Evolutionary conservation across 2,113 vertebrate species (phyloP), one percentile per base, ranked within the genome.

Genomic region (Oncorhynchus nerka): DNA sequence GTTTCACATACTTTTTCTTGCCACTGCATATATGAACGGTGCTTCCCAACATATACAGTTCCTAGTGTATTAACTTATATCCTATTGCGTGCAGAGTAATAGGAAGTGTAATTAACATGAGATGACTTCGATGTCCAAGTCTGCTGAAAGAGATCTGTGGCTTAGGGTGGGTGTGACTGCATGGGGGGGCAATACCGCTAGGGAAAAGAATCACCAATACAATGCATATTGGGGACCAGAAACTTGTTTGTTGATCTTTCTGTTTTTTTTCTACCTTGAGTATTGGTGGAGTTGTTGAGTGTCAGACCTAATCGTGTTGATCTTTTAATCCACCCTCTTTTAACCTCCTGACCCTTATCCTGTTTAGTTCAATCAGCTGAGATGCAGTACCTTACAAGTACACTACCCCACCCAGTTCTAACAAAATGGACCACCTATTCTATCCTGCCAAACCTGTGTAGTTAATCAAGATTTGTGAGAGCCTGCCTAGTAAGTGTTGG

Each of bases 21-120:
- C 34, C 34, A 34, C 34, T 34, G 6, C 8, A 67, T 67, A 26
- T 22, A 71, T 26, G 11, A 45, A 24, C 11, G 39, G 69, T 32
- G 5, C 74, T 22, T 78, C 73, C 51, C 59, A 66, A 24, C 64
- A 49, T 79, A 24, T 28, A 79, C 64, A 76, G 72, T 66, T 55
- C 51, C 51, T 16, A 55, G 51, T 75, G 74, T 45, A 64, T 75
- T 32, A 57, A 19, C 55, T 24, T 75, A 30, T 70, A 71, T 81
- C 74, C 70, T 70, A 48, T 80, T 79, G 26, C 22, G 77, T 32
- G 51, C 45, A 64, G 79, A 55, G 69, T 81, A 88, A 85, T 71
- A 83, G 81, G 57, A 75, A 16, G 66, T 67, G 77, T 89, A 79
- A 84, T 87, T 80, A 85, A 83, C 78, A 77, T 82, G 75, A 84